Percentiles rank a stretch among this genome's conserved stretches.
phyloP scores from a whole-genome alignment of 1,140 invertebrate species.

The Philotrypesis tridentata region DNA sequence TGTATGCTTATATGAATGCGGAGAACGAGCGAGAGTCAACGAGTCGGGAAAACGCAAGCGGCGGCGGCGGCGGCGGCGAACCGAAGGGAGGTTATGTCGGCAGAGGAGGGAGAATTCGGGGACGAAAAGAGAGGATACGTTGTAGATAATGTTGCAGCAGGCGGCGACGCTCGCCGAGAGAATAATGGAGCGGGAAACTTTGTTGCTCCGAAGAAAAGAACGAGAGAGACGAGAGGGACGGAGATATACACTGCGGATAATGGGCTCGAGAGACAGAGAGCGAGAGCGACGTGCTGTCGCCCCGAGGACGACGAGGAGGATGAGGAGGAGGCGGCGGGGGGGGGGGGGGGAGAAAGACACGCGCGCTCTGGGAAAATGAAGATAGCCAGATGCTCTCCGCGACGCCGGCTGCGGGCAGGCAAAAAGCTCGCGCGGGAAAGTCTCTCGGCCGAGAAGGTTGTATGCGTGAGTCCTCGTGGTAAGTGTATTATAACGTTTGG shows the following conservation, averaged over 20 bases:
- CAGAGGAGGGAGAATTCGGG: conserved; percentile 30
- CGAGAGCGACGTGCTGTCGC: too few species aligned
- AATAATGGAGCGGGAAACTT: not conserved
- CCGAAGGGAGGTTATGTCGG: conserved; percentile 15
- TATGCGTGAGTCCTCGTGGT: too few species aligned
- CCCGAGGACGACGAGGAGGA: too few species aligned
- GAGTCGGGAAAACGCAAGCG: conserved; percentile 12
- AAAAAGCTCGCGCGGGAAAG: not conserved
- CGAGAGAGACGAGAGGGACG: not conserved
- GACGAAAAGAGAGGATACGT: conserved; percentile 12
- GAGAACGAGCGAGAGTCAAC: not conserved
- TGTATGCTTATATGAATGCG: not conserved
- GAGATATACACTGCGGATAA: conserved; percentile 9
- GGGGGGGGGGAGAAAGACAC: not conserved
- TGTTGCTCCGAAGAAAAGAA: not conserved
- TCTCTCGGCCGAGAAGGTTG: not conserved
- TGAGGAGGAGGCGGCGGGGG: too few species aligned
- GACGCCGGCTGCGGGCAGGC: too few species aligned
- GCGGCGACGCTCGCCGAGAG: not conserved
- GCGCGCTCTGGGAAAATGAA: not conserved
- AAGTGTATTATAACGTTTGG: not conserved
- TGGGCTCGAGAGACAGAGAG: conserved; percentile 8
- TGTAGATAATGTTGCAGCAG: not conserved
- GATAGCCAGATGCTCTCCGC: not conserved
- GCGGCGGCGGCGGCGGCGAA: not conserved